These are phyloP conservation scores for Sialis fuliginosa DNA, from an alignment of 2,888 invertebrate genomes.

Conservation along the genomic window DNA sequence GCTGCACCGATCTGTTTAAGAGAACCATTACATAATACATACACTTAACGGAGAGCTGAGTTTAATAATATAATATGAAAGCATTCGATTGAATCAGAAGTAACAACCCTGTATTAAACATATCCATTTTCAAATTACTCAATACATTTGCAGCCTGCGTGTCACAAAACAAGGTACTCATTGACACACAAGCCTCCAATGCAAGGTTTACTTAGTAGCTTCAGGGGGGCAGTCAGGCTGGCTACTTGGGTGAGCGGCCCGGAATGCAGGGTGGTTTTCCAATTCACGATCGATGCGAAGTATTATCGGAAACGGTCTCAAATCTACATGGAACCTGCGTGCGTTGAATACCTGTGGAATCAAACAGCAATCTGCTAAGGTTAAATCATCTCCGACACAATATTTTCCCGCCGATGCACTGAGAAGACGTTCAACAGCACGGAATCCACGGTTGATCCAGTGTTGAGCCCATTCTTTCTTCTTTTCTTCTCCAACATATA, in stretches of 20 bases:
- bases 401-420: conserved; percentile 75
- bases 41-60: no score
- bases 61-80: no score
- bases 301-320: conserved; percentile 79
- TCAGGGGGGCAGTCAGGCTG: conserved; percentile 93
- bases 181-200: no score
- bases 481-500: conserved; percentile 74
- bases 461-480: conserved; percentile 86
- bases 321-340: conserved; percentile 83
- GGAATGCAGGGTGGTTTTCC: conserved; percentile 76
- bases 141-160: not conserved
- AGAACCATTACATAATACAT: no score
- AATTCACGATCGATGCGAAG: conserved; percentile 71
- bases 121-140: not conserved
- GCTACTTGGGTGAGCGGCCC: conserved; percentile 74
- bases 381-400: conserved; percentile 84
- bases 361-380: conserved; percentile 86
- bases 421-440: conserved; percentile 75
- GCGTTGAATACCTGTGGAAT: conserved; percentile 95
- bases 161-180: no score
- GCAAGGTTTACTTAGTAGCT: conserved; percentile 45
- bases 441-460: conserved; percentile 81
- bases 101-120: not conserved
- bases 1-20: no score
- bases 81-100: no score